Conservation (phyloP, 2,888 invertebrate species). For the Lutraria lutraria region DNA sequence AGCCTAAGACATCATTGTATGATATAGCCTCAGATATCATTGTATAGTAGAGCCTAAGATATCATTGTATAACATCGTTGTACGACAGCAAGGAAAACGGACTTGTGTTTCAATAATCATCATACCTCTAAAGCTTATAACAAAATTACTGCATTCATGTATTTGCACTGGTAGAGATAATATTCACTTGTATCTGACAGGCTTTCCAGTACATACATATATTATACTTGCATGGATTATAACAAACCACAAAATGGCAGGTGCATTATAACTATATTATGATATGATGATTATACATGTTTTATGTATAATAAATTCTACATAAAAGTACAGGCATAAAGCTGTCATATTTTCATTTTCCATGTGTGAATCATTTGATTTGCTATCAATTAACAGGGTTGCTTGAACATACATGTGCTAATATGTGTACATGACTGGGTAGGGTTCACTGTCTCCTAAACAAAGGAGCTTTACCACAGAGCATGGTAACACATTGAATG, state of each 20-base stretch:
- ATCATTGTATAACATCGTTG: too few relatives aligned
- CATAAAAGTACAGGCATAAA: neutral
- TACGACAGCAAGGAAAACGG: too few relatives aligned
- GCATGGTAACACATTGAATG: too few relatives aligned
- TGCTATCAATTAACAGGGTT: too few relatives aligned
- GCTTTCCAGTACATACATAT: neutral
- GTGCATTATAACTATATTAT: neutral
- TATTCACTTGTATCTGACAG: neutral
- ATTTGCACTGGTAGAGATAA: neutral
- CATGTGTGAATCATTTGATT: too few relatives aligned
- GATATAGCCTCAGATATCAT: too few relatives aligned
- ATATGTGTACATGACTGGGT: neutral
- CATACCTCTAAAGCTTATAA: too few relatives aligned
- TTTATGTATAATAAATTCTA: neutral
- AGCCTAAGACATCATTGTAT: too few relatives aligned
- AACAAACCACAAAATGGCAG: constrained; percentile 6
- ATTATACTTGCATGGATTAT: constrained; percentile 6
- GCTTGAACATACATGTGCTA: neutral
- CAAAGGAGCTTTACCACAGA: neutral
- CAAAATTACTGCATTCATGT: too few relatives aligned
- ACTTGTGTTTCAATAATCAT: too few relatives aligned
- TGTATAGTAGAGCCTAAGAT: too few relatives aligned
- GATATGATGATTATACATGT: neutral
- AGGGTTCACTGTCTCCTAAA: neutral
- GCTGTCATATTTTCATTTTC: neutral